These are phyloP conservation scores for Zosterops borbonicus DNA, from an alignment of 2,113 vertebrate genomes.

Conservation along the genomic window DNA sequence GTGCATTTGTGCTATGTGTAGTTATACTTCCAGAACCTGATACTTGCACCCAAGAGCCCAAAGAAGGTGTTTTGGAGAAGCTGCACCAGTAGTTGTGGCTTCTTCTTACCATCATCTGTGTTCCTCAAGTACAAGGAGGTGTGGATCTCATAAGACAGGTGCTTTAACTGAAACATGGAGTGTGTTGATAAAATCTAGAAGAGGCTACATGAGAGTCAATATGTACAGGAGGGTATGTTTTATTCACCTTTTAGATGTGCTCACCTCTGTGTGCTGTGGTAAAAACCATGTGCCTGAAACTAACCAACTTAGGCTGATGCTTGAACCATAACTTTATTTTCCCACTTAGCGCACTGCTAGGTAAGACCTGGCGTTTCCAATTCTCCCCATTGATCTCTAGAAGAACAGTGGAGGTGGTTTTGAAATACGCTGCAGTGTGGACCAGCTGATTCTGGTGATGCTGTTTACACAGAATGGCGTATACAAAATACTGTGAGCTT, in stretches of 20 bases:
- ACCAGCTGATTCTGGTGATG: not conserved
- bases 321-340: not conserved
- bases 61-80: not conserved
- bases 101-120: not conserved
- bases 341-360: not conserved
- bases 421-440: not conserved
- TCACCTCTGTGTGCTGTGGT: not conserved
- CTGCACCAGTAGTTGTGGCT: not conserved
- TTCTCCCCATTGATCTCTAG: not conserved
- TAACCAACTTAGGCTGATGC: slow-evolving; percentile 13
- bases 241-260: slow-evolving; percentile 40
- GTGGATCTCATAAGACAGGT: not conserved
- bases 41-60: not conserved
- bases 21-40: not conserved
- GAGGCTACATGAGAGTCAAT: not conserved
- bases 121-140: not conserved
- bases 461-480: not conserved
- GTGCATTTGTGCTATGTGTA: rapidly evolving
- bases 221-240: slow-evolving; percentile 53
- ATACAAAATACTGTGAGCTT: slow-evolving; percentile 59
- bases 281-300: slow-evolving; percentile 63
- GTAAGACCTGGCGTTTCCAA: not conserved
- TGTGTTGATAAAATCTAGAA: not conserved
- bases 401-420: not conserved
- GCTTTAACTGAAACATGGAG: not conserved